Base-by-base conservation (phyloP, 2,888 invertebrate species). In the Eledone cirrhosa region DNA sequence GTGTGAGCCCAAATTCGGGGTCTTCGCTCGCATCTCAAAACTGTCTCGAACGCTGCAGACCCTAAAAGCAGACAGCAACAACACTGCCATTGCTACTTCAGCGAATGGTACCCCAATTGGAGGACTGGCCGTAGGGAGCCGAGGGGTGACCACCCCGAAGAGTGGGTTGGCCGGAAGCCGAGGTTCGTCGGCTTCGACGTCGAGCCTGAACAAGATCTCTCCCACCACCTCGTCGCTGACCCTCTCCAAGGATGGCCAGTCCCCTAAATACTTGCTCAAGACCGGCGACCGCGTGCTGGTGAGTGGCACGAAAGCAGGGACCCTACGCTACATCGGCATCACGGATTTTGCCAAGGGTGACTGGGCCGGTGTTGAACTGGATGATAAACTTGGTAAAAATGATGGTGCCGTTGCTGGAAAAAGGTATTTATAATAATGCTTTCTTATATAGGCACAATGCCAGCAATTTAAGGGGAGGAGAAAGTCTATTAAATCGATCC, bases 291-390 rank as follows among this genome's bases (percentile, higher is more conserved):
- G 88, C 48, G 90, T 91, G 22, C 67, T 87, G n/a, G 90, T 91
- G 19, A 90, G 90, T 83, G 90, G 90, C 86, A 89, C 89, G 5
- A 97, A 97, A 91, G 94, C 95, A 22, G 98, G 98, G 78, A 94
- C 94, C 19, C 92, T 98, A 78, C 93, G 95, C 84, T 98, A 94
- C 90, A 93, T 97, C 83, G 98, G 98, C 41, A 92, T 93, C 77
- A 96, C 98, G 48, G 95, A 96, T 87, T 98, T 98, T 91, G 97
- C 98, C 0, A 91, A 94, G 53, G 98, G 98, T 53, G 94, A 96
- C 85, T 98, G 98, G 98, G 97, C 96, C 82, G 98, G 98, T 33
- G 95, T 99, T 29, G 97, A 98, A 91, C 92, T 99, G 84, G 97
- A 98, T 89, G 97, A 97, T 84, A 94, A 96, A 0, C 92, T 95